Conservation (phyloP, 1,140 invertebrate genomes). For the Mercenaria mercenaria region DNA sequence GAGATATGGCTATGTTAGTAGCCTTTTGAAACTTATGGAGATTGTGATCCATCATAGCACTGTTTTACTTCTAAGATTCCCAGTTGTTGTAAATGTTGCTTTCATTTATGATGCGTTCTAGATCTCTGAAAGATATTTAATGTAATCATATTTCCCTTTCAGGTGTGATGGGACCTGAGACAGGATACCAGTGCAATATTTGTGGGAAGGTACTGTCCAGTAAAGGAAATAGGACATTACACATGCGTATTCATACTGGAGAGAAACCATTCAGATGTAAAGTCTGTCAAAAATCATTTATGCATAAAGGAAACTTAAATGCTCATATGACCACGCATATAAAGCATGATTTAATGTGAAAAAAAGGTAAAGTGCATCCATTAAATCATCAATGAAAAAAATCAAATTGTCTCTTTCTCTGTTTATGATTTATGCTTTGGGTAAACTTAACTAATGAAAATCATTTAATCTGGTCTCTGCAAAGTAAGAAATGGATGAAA, state of each 20-base stretch:
- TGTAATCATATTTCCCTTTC: no score
- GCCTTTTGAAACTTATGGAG: no score
- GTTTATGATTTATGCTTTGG: neutral
- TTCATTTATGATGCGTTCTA: no score
- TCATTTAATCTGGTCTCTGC: no score
- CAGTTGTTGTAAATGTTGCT: no score
- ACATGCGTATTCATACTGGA: conserved; percentile 71
- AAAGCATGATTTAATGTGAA: neutral
- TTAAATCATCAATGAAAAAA: neutral
- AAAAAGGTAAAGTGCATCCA: no score
- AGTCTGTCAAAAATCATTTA: conserved; percentile 90
- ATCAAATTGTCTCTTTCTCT: neutral
- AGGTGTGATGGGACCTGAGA: neutral
- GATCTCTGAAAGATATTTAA: no score
- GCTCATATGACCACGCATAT: conserved; percentile 72
- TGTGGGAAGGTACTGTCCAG: conserved; percentile 30
- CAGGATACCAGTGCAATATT: conserved; percentile 2
- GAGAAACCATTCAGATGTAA: conserved; percentile 88
- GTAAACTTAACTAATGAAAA: no score
- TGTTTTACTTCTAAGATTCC: no score
- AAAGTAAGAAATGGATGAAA: no score
- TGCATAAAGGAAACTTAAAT: conserved; percentile 71
- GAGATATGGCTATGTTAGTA: no score
- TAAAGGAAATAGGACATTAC: neutral
- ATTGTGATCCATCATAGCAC: no score